phyloP scores from a whole-genome alignment of 2,113 vertebrate species.

The Leuciscus idus region DNA sequence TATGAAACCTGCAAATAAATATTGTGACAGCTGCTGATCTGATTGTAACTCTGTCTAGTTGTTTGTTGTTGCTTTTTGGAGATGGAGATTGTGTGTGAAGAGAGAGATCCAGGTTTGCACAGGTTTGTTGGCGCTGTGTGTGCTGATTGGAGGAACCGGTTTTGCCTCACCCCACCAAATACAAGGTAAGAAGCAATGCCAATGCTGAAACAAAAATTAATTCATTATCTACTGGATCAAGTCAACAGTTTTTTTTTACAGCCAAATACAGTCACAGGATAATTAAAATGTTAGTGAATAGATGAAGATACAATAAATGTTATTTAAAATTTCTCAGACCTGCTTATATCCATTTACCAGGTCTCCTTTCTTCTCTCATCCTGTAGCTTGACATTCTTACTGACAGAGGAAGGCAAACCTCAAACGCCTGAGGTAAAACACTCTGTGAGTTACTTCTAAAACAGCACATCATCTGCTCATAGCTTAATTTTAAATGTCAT shows the following conservation, averaged over 20 bases:
- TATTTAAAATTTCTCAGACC: not conserved
- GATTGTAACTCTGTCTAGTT: not conserved
- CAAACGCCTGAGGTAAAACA: constrained; percentile 1
- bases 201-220: not conserved
- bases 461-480: constrained; percentile 3
- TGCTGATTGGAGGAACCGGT: not conserved
- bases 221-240: not conserved
- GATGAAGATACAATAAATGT: not conserved
- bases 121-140: not conserved
- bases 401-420: constrained; percentile 3
- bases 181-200: not conserved
- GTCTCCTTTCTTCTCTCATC: not conserved
- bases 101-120: not conserved
- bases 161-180: constrained; percentile 2
- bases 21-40: not conserved
- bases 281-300: not conserved
- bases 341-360: not conserved
- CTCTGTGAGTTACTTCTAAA: not conserved
- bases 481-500: constrained; percentile 14
- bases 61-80: not conserved
- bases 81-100: constrained; percentile 4
- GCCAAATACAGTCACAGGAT: not conserved
- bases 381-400: constrained; percentile 36
- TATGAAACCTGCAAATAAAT: not conserved
- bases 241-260: not conserved